phyloP scores from a whole-genome alignment of 2,113 vertebrate species.

The Gymnogyps californianus region DNA sequence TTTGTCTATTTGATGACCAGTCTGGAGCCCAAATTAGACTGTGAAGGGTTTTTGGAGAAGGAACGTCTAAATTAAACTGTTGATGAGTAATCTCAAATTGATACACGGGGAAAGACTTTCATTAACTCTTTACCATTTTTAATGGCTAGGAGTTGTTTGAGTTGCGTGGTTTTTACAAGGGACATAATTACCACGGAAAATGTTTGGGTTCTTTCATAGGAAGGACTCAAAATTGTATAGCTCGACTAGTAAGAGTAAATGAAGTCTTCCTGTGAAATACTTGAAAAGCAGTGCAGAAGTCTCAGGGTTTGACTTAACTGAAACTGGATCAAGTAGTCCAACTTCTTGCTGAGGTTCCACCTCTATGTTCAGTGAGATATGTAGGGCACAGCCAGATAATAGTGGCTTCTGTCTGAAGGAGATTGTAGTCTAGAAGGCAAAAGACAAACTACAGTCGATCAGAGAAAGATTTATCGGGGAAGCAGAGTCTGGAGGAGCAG shows the following conservation, averaged over 20 bases:
- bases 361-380: not conserved
- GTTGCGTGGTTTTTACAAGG: not conserved
- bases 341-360: not conserved
- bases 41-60: not conserved
- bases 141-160: not conserved
- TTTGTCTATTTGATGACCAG: not conserved
- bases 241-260: not conserved
- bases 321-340: not conserved
- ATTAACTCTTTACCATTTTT: not conserved
- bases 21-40: not conserved
- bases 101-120: rapidly evolving
- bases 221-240: not conserved
- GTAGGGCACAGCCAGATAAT: too few species aligned
- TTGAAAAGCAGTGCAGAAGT: not conserved
- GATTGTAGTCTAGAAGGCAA: not conserved
- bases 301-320: not conserved
- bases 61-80: not conserved
- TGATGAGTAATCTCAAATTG: not conserved
- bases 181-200: not conserved
- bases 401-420: not conserved
- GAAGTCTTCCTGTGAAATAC: not conserved
- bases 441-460: not conserved
- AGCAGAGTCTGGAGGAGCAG: not conserved
- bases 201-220: not conserved
- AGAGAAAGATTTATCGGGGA: not conserved